Percentiles rank a stretch among this genome's conserved stretches.
phyloP scores from a whole-genome alignment of 92 coral and sea anemone species.

The Epizoanthus ramosus region DNA sequence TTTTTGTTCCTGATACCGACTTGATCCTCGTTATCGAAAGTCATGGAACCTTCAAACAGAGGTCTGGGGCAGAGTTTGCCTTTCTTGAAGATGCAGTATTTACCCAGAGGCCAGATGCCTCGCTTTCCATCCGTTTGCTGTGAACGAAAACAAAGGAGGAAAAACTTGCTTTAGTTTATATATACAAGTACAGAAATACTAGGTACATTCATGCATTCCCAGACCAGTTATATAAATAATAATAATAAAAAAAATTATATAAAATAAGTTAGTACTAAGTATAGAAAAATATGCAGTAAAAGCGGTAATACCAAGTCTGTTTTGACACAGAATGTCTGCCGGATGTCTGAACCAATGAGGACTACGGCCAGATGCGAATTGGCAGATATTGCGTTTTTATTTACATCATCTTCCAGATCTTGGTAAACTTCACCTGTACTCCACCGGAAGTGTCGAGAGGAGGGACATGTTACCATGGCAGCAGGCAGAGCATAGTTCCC shows the following conservation, averaged over 20 bases:
- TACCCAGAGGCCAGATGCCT: constrained; percentile 31
- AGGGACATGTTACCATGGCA: constrained; percentile 11
- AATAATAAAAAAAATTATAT: no score
- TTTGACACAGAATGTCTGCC: constrained; percentile 36
- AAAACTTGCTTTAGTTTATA: neutral
- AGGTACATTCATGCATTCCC: no score
- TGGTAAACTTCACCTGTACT: constrained; percentile 33
- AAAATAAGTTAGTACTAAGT: no score
- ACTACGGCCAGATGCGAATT: constrained; percentile 16
- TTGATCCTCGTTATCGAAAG: constrained; percentile 13
- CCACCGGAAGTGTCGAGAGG: constrained; percentile 22
- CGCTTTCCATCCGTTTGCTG: constrained; percentile 24
- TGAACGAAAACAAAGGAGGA: neutral
- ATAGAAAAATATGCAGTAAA: neutral
- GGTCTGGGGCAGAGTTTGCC: constrained; percentile 13
- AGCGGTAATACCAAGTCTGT: constrained; percentile 13
- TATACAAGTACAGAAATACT: no score
- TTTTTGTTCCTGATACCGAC: constrained; percentile 14
- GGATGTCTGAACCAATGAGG: constrained; percentile 22
- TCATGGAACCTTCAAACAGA: constrained; percentile 11
- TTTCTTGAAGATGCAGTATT: constrained; percentile 38
- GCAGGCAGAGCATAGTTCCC: constrained; percentile 36
- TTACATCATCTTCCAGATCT: constrained; percentile 31
- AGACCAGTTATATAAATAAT: no score
- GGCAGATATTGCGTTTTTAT: constrained; percentile 8